Evolutionary conservation across 1,140 invertebrate genomes (phyloP).

Genomic region (Alviniconcha marisindica): DNA sequence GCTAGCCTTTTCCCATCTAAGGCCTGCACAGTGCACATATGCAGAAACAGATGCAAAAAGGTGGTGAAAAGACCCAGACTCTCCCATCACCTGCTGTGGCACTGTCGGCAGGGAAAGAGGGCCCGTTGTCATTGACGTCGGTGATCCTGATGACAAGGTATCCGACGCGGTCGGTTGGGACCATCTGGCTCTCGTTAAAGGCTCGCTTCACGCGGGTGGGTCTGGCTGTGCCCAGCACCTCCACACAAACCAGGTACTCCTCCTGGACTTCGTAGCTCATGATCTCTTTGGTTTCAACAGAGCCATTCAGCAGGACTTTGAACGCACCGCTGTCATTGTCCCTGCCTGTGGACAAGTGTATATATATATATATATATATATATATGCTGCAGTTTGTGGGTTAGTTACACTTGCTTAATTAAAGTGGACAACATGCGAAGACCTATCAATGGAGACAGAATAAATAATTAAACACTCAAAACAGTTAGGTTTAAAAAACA

Average conservation of each 20-base stretch:
- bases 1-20: too few species aligned
- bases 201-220: constrained; percentile 21
- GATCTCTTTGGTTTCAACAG: constrained; percentile 34
- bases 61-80: too few species aligned
- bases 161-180: constrained; percentile 38
- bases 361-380: neutral
- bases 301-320: constrained; percentile 24
- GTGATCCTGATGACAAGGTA: constrained; percentile 50
- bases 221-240: constrained; percentile 2
- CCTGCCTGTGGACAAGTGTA: constrained; percentile 28
- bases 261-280: constrained; percentile 52
- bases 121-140: constrained; percentile 62
- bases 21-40: too few species aligned
- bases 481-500: too few species aligned
- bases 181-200: constrained; percentile 20
- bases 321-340: constrained; percentile 9
- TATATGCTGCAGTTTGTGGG: neutral
- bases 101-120: constrained; percentile 41
- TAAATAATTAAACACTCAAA: too few species aligned
- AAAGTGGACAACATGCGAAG: too few species aligned
- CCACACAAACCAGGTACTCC: constrained; percentile 55
- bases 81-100: constrained; percentile 51
- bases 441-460: too few species aligned
- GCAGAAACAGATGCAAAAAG: too few species aligned
- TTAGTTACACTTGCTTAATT: neutral